Conservation (phyloP, 2,797 vertebrate genomes). For the Cuculus canorus region DNA sequence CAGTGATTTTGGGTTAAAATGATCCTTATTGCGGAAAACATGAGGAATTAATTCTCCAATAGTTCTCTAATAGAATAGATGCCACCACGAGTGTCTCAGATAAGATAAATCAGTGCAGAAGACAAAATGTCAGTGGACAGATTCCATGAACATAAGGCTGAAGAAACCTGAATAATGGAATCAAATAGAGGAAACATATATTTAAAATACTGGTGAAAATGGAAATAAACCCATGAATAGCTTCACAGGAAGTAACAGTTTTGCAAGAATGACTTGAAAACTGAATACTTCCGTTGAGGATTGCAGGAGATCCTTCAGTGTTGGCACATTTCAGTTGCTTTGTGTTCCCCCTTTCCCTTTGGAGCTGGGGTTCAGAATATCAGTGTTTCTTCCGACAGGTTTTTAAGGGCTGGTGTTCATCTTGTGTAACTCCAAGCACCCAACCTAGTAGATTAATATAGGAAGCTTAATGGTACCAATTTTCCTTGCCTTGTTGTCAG, state of each 20-base stretch:
- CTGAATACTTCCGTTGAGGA: not conserved
- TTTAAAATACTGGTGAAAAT: not conserved
- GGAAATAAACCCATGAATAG: not conserved
- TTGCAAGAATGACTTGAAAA: not conserved
- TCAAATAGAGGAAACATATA: not conserved
- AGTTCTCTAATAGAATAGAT: not conserved
- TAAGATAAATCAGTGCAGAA: not conserved
- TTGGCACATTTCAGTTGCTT: not conserved
- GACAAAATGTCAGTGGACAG: not conserved
- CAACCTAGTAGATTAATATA: not conserved
- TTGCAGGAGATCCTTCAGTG: not conserved
- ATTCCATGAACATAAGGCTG: not conserved
- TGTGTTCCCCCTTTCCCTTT: not conserved
- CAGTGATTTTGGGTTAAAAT: not conserved
- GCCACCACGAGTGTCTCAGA: not conserved
- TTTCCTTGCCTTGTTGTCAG: not conserved
- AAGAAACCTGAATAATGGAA: not conserved
- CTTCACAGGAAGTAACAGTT: not conserved
- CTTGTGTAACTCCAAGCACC: not conserved
- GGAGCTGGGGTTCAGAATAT: not conserved
- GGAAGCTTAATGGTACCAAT: not conserved
- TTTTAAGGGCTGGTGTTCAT: not conserved
- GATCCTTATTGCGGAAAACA: not conserved
- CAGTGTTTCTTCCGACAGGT: not conserved
- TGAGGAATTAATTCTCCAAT: not conserved